These are phyloP conservation scores for Athalia rosae DNA, from an alignment of 2,888 invertebrate genomes.

Conservation along the genomic window DNA sequence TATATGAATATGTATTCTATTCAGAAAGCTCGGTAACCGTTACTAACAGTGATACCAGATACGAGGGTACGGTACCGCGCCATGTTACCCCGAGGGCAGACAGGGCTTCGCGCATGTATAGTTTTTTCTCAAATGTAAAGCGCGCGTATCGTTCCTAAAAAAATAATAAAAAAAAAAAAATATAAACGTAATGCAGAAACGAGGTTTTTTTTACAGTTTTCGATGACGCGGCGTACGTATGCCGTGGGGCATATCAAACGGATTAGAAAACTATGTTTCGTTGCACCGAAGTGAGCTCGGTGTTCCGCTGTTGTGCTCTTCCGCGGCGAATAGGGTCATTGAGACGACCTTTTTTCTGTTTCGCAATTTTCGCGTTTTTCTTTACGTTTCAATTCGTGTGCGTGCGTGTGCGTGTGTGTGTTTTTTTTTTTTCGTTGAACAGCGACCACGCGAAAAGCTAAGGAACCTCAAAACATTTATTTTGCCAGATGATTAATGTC, in stretches of 20 bases:
- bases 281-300: too few relatives aligned
- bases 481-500: constrained; percentile 64
- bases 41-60: constrained; percentile 6
- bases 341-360: too few relatives aligned
- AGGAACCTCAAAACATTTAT: constrained; percentile 59
- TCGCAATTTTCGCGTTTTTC: too few relatives aligned
- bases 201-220: too few relatives aligned
- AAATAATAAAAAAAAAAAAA: constrained; percentile 15
- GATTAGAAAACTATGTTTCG: too few relatives aligned
- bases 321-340: too few relatives aligned
- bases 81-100: background rate
- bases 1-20: background rate
- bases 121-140: background rate
- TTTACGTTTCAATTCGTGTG: background rate
- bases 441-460: constrained; percentile 46
- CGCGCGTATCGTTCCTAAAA: background rate
- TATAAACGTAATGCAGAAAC: too few relatives aligned
- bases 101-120: background rate
- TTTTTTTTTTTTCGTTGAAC: constrained; percentile 11
- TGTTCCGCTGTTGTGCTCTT: too few relatives aligned
- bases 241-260: too few relatives aligned
- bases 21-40: constrained; percentile 4
- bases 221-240: too few relatives aligned
- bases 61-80: constrained; percentile 8
- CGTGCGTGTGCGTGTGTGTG: background rate